A percentile compares a stretch with the other conserved stretches of the same genome.
Conservation (phyloP, 1,140 invertebrate genomes). For the Hypothenemus hampei region DNA sequence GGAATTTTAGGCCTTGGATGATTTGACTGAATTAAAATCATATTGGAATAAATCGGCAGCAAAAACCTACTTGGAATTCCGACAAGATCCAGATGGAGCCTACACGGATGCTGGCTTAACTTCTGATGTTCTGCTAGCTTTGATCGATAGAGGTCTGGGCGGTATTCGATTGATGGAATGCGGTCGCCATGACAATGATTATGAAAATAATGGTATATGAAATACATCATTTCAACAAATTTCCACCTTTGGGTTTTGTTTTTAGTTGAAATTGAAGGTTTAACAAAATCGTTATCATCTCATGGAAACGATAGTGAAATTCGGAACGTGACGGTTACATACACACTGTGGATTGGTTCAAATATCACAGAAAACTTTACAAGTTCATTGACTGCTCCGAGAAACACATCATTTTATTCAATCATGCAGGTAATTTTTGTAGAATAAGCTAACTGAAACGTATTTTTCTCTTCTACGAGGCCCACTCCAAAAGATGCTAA, state of each 20-base stretch:
- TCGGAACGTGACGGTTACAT: slow-evolving; percentile 69
- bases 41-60: slow-evolving; percentile 74
- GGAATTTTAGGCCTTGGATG: slow-evolving; percentile 66
- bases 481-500: too few relatives aligned
- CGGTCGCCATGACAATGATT: slow-evolving; percentile 48
- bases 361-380: slow-evolving; percentile 74
- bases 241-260: too few relatives aligned
- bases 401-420: slow-evolving; percentile 77
- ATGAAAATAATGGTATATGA: slow-evolving; percentile 43
- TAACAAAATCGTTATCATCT: slow-evolving; percentile 37
- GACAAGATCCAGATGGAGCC: slow-evolving; percentile 69
- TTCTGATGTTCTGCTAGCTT: slow-evolving; percentile 67
- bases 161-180: slow-evolving; percentile 65
- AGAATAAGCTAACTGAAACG: too few relatives aligned
- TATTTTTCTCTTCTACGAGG: too few relatives aligned
- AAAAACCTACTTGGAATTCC: slow-evolving; percentile 62
- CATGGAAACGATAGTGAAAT: slow-evolving; percentile 57
- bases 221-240: not conserved
- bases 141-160: slow-evolving; percentile 57
- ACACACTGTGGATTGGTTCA: slow-evolving; percentile 80
- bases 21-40: slow-evolving; percentile 55
- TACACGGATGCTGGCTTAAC: slow-evolving; percentile 70
- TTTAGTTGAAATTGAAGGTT: slow-evolving; percentile 42
- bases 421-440: slow-evolving; percentile 67
- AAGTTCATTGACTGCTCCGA: slow-evolving; percentile 60